Base-by-base conservation (phyloP, 2,888 invertebrate genomes). In the Drosophila cognata region DNA sequence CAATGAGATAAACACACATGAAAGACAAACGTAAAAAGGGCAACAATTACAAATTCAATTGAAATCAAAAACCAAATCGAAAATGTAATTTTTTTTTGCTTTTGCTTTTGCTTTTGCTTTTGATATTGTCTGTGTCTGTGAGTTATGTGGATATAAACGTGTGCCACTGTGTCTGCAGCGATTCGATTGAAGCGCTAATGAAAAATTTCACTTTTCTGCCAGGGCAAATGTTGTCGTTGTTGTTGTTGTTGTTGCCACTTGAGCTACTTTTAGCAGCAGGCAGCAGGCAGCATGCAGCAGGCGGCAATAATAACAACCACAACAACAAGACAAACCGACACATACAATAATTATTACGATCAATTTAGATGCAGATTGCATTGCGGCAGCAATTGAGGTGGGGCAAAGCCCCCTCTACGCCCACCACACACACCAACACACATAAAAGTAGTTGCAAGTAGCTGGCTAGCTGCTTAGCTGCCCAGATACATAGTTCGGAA, bases 261-360 rank as follows among this genome's bases (percentile, higher is more conserved):
- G 89, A 88, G 88, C 89, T 89, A 89, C 89, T 88, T 88, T 85
- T 80, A 83, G 77, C 79, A 70, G 63, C 80, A 70, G 56, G 29
- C 38, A 56, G 28, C 55, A 55, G 10, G 6, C 21, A 52, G 8
- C 35, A 53, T 1, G 21, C 21, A 21, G 21, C 21, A 21, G 21
- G 21, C 21, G 21, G 10, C 60, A 71, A 41, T 57, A 58, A 60
- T 38, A 66, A 25, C 53, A 35, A 35, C 33, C 35, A 25, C 66
- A 61, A 33, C 61, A 67, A 70, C 41, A 62, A 79, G 63, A 69
- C 77, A 78, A 80, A 56, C 82, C 81, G 83, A 81, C 82, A 89
- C 77, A 89, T 82, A 88, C 88, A 90, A 90, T 88, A 88, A 88
- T 90, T 88, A 90, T 88, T 86, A 88, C 90, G 88, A 88, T 88